phyloP scores from a whole-genome alignment of 2,113 vertebrate genomes.

The Litocranius walleri region DNA sequence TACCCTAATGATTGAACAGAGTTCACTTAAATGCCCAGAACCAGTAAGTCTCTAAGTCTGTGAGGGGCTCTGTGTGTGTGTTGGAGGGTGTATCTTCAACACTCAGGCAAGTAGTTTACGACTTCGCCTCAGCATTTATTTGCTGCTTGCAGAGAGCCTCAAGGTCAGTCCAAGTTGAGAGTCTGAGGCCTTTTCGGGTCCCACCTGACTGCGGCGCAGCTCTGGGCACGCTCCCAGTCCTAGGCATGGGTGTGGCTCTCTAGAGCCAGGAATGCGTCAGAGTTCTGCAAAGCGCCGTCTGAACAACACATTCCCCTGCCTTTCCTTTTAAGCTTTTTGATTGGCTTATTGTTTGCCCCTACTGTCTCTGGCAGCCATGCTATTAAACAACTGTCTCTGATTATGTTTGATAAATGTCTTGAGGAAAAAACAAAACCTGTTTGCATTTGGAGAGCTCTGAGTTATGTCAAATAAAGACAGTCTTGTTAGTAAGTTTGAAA shows the following conservation, averaged over 20 bases:
- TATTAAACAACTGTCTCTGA: not conserved
- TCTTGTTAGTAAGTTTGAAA: not conserved
- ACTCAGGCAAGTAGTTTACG: not conserved
- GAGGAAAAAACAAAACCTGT: not conserved
- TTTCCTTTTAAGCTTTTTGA: not conserved
- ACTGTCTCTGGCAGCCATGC: not conserved
- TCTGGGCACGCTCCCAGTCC: not conserved
- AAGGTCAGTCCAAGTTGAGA: not conserved
- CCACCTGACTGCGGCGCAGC: not conserved
- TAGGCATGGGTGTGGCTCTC: not conserved
- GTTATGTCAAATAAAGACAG: not conserved
- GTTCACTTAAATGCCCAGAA: not conserved
- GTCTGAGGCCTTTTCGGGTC: not conserved
- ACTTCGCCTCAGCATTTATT: not conserved
- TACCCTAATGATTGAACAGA: not conserved
- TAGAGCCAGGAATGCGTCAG: not conserved
- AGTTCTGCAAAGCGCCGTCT: not conserved
- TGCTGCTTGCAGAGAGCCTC: not conserved
- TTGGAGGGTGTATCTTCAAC: not conserved
- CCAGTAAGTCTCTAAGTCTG: not conserved
- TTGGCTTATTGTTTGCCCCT: not conserved
- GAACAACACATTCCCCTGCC: not conserved
- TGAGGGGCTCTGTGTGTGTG: not conserved
- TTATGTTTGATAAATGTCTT: not conserved
- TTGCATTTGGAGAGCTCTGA: not conserved